phyloP scores from a whole-genome alignment of 2,113 vertebrate species.

The Callopanchax toddi region DNA sequence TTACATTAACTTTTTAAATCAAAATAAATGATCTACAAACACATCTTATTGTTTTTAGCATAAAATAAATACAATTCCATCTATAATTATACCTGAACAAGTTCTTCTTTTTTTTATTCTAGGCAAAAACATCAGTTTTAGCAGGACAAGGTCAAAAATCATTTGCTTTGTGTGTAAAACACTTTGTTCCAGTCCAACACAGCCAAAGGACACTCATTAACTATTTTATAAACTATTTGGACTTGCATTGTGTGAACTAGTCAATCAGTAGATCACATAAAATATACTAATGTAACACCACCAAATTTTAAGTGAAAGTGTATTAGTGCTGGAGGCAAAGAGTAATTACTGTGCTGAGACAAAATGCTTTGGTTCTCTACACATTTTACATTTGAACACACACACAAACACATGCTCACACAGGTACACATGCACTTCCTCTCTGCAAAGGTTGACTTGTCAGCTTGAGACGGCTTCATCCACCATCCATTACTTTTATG shows the following conservation, averaged over 20 bases:
- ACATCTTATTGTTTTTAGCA: no score
- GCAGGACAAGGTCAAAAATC: slow-evolving; percentile 41
- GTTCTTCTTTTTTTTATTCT: no score
- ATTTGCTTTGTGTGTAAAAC: slow-evolving; percentile 45
- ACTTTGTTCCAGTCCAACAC: slow-evolving; percentile 56
- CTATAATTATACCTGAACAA: no score
- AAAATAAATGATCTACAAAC: no score
- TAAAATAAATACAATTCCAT: no score
- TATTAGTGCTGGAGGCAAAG: slow-evolving; percentile 79
- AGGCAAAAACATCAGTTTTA: no score
- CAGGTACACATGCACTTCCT: slow-evolving; percentile 50
- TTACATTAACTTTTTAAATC: no score
- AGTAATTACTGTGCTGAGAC: slow-evolving; percentile 86
- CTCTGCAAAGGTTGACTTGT: slow-evolving; percentile 80
- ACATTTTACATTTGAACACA: slow-evolving; percentile 13
- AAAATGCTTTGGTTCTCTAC: slow-evolving; percentile 70
- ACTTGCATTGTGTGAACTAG: slow-evolving; percentile 71
- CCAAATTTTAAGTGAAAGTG: slow-evolving; percentile 80
- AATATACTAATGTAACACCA: slow-evolving; percentile 67
- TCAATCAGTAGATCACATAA: slow-evolving; percentile 74
- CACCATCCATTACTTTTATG: slow-evolving; percentile 88
- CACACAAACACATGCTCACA: slow-evolving; percentile 5
- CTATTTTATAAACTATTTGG: slow-evolving; percentile 57
- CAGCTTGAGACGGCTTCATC: slow-evolving; percentile 84
- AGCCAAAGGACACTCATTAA: slow-evolving; percentile 71